Conservation (phyloP, 1,140 invertebrate genomes). For the Papilio aristodemus region DNA sequence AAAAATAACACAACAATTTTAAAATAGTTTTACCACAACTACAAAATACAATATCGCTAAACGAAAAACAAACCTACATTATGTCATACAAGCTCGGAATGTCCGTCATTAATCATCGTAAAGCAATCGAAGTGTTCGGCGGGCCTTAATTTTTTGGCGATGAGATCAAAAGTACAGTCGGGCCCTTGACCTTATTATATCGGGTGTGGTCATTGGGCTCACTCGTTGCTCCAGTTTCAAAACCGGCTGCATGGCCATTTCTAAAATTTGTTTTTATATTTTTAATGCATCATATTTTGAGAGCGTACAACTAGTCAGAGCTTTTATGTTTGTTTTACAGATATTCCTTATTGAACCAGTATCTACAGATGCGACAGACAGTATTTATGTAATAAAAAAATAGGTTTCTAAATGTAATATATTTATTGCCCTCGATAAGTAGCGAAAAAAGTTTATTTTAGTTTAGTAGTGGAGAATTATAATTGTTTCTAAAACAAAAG, state of each 20-base stretch:
- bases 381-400: too few relatives aligned
- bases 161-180: conserved; percentile 54
- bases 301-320: too few relatives aligned
- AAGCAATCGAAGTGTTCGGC: conserved; percentile 9
- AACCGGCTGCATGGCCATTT: conserved; percentile 16
- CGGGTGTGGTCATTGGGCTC: conserved; percentile 46
- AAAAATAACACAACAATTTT: too few relatives aligned
- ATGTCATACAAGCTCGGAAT: neutral
- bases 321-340: too few relatives aligned
- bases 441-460: too few relatives aligned
- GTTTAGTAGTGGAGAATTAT: too few relatives aligned
- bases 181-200: conserved; percentile 59
- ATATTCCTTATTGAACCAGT: too few relatives aligned
- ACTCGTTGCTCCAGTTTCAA: conserved; percentile 19
- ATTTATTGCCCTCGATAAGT: too few relatives aligned
- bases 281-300: neutral
- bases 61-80: neutral
- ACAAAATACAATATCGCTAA: neutral
- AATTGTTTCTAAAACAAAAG: too few relatives aligned
- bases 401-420: too few relatives aligned
- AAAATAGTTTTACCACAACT: neutral
- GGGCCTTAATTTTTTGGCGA: conserved; percentile 34
- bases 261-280: neutral
- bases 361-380: too few relatives aligned
- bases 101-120: conserved; percentile 4